A percentile compares a stretch with the other conserved stretches of the same genome.
Evolutionary conservation across 2,113 vertebrate species (phyloP).

Genomic region (Gobius niger): DNA sequence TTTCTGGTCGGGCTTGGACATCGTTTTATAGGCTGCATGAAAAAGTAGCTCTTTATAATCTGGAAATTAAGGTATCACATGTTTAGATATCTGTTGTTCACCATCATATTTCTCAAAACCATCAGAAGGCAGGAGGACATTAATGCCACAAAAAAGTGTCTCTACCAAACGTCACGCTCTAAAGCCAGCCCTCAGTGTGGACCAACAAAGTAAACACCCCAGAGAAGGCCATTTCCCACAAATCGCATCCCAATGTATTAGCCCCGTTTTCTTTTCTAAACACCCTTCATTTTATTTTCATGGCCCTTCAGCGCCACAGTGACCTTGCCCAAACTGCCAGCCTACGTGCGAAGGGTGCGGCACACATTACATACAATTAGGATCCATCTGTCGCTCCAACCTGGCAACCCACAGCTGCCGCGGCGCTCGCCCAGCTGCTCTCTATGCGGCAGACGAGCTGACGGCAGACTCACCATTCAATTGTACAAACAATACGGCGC

Average conservation of each 20-base stretch:
- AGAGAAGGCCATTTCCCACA: not conserved
- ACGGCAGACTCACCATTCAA: not conserved
- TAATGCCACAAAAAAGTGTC: too few relatives aligned
- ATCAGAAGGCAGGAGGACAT: too few relatives aligned
- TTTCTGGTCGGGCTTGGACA: too few relatives aligned
- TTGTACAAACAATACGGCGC: not conserved
- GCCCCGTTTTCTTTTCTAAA: not conserved
- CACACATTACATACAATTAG: conserved; percentile 3
- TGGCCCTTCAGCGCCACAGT: not conserved
- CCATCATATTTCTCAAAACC: too few relatives aligned
- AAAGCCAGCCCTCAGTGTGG: too few relatives aligned
- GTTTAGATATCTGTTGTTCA: too few relatives aligned
- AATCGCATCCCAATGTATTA: not conserved
- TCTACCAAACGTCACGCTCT: too few relatives aligned
- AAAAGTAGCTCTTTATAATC: too few relatives aligned
- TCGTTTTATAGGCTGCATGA: too few relatives aligned
- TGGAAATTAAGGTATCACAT: too few relatives aligned
- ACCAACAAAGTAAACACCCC: not conserved
- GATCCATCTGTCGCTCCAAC: conserved; percentile 1
- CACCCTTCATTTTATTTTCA: not conserved
- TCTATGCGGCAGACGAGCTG: not conserved
- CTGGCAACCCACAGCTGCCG: conserved; percentile 6
- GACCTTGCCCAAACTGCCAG: conserved; percentile 5
- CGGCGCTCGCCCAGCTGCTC: not conserved
- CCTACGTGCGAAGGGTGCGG: not conserved